Evolutionary conservation across 2,888 invertebrate genomes (phyloP), one percentile per base, ranked within the genome.

Genomic region (Andrena marginata): DNA sequence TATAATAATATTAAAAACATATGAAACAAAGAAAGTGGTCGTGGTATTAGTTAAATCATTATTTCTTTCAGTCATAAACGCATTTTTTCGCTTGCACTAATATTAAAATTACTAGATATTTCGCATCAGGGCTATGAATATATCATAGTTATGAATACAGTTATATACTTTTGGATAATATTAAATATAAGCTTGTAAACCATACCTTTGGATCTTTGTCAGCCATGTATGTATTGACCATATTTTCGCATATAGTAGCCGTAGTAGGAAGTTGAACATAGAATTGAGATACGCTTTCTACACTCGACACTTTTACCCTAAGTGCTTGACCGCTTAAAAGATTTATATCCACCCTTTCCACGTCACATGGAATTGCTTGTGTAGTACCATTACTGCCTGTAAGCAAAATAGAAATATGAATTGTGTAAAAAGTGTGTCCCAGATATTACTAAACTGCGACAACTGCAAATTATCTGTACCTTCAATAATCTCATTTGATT

Each of bases 281-380:
- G 86, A 95, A 95, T 80, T 94, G 94, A 31, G 87, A 86, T 33
- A 94, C 90, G 68, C 92, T 93, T 82, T 94, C 94, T 1, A 95
- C 94, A 81, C 91, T 94, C 13, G 94, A 94, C 7, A 95, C 88
- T 80, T 92, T 92, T 1, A 94, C 95, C 71, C 93, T 85, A 42
- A 95, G 91, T 62, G 93, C 93, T 87, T 95, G 95, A 29, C 94
- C 94, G 8, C 91, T 86, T 31, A 95, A 90, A 1, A 95, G 87
- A 56, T 91, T 90, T 70, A 94, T 90, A 78, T 95, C 95, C 56
- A 95, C 80, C 77, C 88, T 86, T 71, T 87, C 83, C 3, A 87
- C 59, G n/a, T 90, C 48, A 59, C 2, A 33, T 10, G 23, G 16
- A 29, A 48, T 35, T 48, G n/a, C 7, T 42, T 64, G 0, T 76